Base-by-base conservation (phyloP, 2,888 invertebrate species). In the Mimas tiliae region DNA sequence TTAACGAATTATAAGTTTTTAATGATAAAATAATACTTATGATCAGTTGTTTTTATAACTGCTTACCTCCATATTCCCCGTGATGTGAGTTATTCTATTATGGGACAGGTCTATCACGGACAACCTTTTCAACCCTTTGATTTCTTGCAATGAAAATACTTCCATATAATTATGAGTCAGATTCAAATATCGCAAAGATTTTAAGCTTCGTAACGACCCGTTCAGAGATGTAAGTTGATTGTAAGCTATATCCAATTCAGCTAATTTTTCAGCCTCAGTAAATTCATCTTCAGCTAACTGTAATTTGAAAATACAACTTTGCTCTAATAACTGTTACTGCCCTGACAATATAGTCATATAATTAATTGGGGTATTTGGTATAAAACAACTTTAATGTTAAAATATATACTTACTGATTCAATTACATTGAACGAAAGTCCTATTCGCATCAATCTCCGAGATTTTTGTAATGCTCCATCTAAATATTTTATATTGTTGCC, bases 71-170 rank as follows among this genome's bases (percentile, higher is more conserved):
- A 95, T 95, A 68, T 95, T 94, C 58, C 96, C 96, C 14, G 94
- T 94, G 45, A 97, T 86, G 58, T 94, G 95, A 63, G 91, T 94
- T 66, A 98, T 97, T 82, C 94, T 95, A 84, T 97, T 98, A 81
- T 95, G 94, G 2, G 97, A 97, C 33, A 97, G 90, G 87, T 97
- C 97, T 66, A 97, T 94, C 16, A 95, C 94, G 62, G 95, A 95
- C n/a, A 98, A 88, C 70, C 95, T 94, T 72, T 95, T 95, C 68
- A 97, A 86, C 0, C 97, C 97, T 67, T 96, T 95, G 58, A 97
- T 95, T 85, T 97, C 97, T 83, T 96, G 95, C 79, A 97, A 94
- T 0, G 97, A 97, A 88, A 98, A 97, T 78, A 97, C 96, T 0
- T 94, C 94, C 67, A 97, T 93, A 50, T 94, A 93, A 82, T 98